A percentile compares a stretch with the other conserved stretches of the same genome.
Evolutionary conservation across 2,113 vertebrate genomes (phyloP).

Genomic region (Clarias gariepinus): DNA sequence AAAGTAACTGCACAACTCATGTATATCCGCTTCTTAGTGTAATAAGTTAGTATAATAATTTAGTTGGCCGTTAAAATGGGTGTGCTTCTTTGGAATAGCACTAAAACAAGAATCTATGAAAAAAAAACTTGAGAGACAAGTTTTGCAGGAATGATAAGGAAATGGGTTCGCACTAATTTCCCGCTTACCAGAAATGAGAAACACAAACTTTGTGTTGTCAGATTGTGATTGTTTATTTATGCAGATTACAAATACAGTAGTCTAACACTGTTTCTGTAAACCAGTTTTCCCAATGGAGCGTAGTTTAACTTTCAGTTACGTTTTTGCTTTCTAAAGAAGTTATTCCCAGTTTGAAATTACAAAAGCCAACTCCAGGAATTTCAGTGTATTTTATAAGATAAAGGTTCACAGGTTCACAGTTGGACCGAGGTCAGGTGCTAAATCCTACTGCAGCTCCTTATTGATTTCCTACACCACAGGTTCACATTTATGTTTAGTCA

Average conservation of each 20-base stretch:
- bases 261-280: background rate
- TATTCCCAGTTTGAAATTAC: background rate
- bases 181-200: background rate
- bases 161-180: background rate
- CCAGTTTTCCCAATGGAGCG: background rate
- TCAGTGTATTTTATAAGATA: background rate
- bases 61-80: background rate
- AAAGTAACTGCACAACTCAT: too few relatives aligned
- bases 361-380: background rate
- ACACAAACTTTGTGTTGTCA: background rate
- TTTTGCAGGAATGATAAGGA: slow-evolving; percentile 6
- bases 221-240: background rate
- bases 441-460: background rate
- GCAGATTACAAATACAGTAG: background rate
- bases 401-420: too few relatives aligned
- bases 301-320: background rate
- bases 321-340: background rate
- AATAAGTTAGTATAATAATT: background rate
- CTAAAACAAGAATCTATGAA: background rate
- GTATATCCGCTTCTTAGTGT: background rate
- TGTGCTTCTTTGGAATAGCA: background rate
- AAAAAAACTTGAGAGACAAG: background rate
- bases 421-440: background rate
- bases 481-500: background rate
- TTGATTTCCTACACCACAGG: background rate